Evolutionary conservation across 1,140 invertebrate genomes (phyloP).

Genomic region (Drosophila nigromelanica): DNA sequence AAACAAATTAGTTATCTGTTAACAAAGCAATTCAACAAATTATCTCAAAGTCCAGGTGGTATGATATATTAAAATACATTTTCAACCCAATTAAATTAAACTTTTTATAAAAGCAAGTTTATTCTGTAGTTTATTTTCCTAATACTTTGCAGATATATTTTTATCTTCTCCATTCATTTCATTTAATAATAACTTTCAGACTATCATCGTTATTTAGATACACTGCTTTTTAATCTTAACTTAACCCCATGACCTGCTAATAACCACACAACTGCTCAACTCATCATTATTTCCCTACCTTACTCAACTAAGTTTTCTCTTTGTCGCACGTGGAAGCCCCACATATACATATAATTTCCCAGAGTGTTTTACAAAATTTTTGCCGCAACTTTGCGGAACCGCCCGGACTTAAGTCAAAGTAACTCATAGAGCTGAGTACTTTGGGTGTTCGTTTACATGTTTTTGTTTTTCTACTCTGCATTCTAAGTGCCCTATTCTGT

Average conservation of each 20-base stretch:
- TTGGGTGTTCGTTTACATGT: slow-evolving; percentile 74
- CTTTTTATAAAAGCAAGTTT: too few species aligned
- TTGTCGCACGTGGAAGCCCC: slow-evolving; percentile 10
- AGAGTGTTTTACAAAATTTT: slow-evolving; percentile 25
- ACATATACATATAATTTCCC: slow-evolving; percentile 17
- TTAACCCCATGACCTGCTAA: slow-evolving; percentile 65
- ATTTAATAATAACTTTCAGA: neutral
- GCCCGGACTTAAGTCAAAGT: slow-evolving; percentile 42
- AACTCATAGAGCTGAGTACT: slow-evolving; percentile 65
- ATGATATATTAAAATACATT: too few species aligned
- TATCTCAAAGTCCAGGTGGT: too few species aligned
- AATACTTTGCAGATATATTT: too few species aligned
- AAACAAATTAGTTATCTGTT: slow-evolving; percentile 3
- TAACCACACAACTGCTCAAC: slow-evolving; percentile 40
- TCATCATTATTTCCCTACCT: slow-evolving; percentile 1
- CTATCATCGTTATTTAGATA: neutral
- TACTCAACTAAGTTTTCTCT: slow-evolving; percentile 7
- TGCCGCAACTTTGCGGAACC: slow-evolving; percentile 21
- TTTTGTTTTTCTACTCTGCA: slow-evolving; percentile 39
- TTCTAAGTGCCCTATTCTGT: slow-evolving; percentile 31
- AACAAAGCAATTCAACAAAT: too few species aligned
- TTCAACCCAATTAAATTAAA: too few species aligned
- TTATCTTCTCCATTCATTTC: neutral
- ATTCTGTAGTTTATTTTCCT: too few species aligned
- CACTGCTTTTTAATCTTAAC: slow-evolving; percentile 41